Percentiles rank a stretch among this genome's conserved stretches.
These are phyloP conservation scores for Eolophus roseicapilla DNA, from an alignment of 2,113 vertebrate species.

Conservation along the genomic window DNA sequence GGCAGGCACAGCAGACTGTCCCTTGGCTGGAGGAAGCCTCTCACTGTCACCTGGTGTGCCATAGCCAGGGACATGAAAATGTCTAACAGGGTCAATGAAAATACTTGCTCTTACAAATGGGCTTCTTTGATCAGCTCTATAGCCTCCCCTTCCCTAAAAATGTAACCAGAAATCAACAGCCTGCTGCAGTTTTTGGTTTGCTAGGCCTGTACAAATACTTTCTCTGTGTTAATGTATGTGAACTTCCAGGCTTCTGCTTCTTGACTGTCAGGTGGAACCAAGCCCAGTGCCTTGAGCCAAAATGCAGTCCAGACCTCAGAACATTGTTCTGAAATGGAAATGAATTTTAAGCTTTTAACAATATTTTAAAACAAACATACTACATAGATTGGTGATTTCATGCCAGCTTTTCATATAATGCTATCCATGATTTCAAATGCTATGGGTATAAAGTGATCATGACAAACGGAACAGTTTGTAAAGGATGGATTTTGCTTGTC, in stretches of 20 bases:
- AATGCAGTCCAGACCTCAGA: not conserved
- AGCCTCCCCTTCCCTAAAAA: not conserved
- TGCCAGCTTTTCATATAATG: not conserved
- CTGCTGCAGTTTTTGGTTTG: not conserved
- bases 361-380: not conserved
- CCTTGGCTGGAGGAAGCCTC: not conserved
- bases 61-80: not conserved
- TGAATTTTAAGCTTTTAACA: not conserved
- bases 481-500: not conserved
- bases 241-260: not conserved
- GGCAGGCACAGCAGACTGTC: not conserved
- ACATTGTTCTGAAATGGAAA: not conserved
- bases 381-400: not conserved
- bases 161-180: not conserved
- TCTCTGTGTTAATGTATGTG: not conserved
- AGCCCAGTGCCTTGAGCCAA: not conserved
- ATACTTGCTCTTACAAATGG: not conserved
- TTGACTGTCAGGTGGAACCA: not conserved
- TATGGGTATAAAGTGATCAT: not conserved
- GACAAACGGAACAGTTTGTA: not conserved
- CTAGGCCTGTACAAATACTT: not conserved
- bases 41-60: not conserved
- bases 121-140: not conserved
- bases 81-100: not conserved
- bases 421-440: not conserved